Evolutionary conservation across 1,140 invertebrate genomes (phyloP).

Genomic region (Reticulitermes speratus): DNA sequence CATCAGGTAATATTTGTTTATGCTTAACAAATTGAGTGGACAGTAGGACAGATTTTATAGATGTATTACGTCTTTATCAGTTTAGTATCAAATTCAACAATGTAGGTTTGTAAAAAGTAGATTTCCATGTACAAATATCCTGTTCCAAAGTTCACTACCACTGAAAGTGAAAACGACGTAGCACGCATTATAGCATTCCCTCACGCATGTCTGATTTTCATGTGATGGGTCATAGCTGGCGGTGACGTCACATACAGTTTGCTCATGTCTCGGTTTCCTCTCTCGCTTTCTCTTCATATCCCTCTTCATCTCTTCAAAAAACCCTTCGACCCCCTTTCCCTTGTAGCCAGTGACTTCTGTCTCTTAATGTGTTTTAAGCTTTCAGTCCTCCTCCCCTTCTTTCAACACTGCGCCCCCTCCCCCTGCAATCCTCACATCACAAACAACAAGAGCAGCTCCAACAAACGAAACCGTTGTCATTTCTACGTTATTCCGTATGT

Average conservation of each 20-base stretch:
- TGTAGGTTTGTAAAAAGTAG: too few species aligned
- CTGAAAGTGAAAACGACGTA: neutral
- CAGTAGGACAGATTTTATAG: too few species aligned
- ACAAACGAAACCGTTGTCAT: slow-evolving; percentile 13
- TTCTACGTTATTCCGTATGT: slow-evolving; percentile 2
- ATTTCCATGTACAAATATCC: too few species aligned
- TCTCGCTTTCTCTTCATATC: neutral
- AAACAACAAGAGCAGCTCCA: neutral
- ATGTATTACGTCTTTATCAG: too few species aligned
- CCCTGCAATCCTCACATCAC: neutral
- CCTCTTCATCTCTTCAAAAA: neutral
- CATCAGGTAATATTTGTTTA: too few species aligned
- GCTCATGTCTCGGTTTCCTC: neutral
- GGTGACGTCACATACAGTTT: neutral
- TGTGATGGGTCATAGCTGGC: neutral
- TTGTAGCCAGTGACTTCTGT: neutral
- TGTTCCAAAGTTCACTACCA: neutral
- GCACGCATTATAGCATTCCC: neutral
- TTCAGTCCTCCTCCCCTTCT: neutral
- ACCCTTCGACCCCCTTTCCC: neutral
- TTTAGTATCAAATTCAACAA: too few species aligned
- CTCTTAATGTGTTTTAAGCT: neutral
- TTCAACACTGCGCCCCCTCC: neutral
- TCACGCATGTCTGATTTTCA: neutral
- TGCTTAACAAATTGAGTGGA: too few species aligned